Base-by-base conservation (phyloP, 1,140 invertebrate species). In the Bradynema listronoti region DNA sequence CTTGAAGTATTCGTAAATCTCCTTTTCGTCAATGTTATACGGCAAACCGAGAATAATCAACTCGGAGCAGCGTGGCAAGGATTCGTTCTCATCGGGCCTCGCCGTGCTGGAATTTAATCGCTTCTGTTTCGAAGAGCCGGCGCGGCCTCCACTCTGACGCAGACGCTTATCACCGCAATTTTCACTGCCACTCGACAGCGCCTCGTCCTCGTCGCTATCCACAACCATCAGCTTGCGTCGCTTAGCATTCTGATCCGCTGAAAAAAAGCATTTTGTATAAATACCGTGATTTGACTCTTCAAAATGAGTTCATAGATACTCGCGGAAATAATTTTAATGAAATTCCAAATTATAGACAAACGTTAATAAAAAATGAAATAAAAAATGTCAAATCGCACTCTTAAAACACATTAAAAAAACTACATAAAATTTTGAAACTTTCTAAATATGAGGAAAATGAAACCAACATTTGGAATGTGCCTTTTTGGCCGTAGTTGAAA, bases 1-100 rank as follows among this genome's bases (percentile, higher is more conserved):
- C 39, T 78, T 74, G 66, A 83, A 83, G 69, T 83, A 82, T 39
- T 76, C 76, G 50, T 74, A 69, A 7, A 83, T 68, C 53, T 80
- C 78, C 5, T 81, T 80, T 64, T 82, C 80, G 43, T 72, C 79
- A 43, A 78, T 78, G 62, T 80, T 81, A 77, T 78, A 83, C 19
- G 81, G 80, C 47, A 74, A 43, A 41, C 72, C 72, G 4, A 74
- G 55, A 16, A 76, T 67, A 43, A 74, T 71, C 32, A 74, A 54
- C 46, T 74, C 72, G 27, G 58, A 52, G 36, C 69, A 73, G 25
- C 41, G 25, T 9, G 43, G 22, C 24, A 3, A 43, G 4, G 33
- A 14, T 4, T 43, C 33, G 34, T 19, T 32, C 33, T 55, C 52
- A 5, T 55, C 52, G 14, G 36, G 36, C 36, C n/a, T 14, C n/a